A percentile compares a stretch with the other conserved stretches of the same genome.
These are phyloP conservation scores for Plecturocebus donacophilus DNA, from an alignment of 2,113 vertebrate species.

Conservation along the genomic window DNA sequence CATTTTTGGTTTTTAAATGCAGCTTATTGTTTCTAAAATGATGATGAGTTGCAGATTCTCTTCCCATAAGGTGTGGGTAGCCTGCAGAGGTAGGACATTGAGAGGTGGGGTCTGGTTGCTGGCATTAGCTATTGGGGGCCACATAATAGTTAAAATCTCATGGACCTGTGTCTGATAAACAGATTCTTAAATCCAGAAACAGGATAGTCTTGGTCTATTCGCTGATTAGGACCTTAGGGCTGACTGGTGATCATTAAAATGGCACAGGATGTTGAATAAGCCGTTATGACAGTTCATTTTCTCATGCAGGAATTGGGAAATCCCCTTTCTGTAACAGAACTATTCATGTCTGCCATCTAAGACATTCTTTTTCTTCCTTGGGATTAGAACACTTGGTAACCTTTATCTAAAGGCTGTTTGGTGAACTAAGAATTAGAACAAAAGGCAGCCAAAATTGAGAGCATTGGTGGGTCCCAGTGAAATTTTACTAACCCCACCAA, in stretches of 20 bases:
- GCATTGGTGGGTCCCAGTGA: not conserved
- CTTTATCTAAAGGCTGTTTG: not conserved
- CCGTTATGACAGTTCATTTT: not conserved
- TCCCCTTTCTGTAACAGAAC: not conserved
- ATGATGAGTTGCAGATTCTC: not conserved
- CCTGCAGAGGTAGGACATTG: not conserved
- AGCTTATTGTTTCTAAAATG: not conserved
- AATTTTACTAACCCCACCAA: not conserved
- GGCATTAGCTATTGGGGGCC: not conserved
- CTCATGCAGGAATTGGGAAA: not conserved
- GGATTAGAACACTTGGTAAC: not conserved
- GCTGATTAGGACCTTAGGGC: not conserved
- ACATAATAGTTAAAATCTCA: not conserved
- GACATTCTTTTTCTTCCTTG: not conserved
- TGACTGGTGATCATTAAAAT: not conserved
- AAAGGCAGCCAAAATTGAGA: not conserved
- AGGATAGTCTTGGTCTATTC: not conserved
- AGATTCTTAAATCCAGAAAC: not conserved
- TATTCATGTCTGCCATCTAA: not conserved
- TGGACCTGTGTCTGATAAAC: not conserved
- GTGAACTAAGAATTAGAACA: not conserved
- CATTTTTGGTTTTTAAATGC: slow-evolving; percentile 29
- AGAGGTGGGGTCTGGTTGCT: not conserved
- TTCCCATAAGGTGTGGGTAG: rapidly evolving
- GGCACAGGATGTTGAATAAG: not conserved